Base-by-base conservation (phyloP, 2,113 vertebrate genomes). In the Ictalurus punctatus region DNA sequence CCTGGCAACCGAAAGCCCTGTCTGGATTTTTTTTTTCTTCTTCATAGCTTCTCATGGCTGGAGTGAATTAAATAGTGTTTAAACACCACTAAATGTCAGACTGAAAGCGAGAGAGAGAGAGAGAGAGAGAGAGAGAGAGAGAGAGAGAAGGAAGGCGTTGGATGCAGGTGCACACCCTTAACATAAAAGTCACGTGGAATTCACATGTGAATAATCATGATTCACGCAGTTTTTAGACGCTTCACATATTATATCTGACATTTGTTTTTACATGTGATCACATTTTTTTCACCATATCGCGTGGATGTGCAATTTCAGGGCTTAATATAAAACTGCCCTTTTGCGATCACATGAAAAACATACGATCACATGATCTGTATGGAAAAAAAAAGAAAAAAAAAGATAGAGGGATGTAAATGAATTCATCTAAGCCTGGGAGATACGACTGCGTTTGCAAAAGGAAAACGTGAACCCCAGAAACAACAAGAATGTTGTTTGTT, bases 1-100 rank as follows among this genome's bases (percentile, higher is more conserved):
- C 83, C 93, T 92, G 93, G 92, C 94, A 94, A 93, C 91, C 13
- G 37, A 56, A 92, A 91, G 90, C 87, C 61, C 21, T 63, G 82
- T 84, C 88, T 87, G 85, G 84, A 85, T 92, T 88, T 88, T 82
- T 92, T 92, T 88, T 87, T 58, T 30, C 3, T 19, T 58, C 90
- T 58, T 59, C 30, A 23, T 74, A 73, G 54, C 78, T 40, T 69
- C 44, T 85, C 44, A 52, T 52, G 84, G 58, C 76, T 76, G 19
- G 67, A 74, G 56, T 40, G 56, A 89, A 90, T 86, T 85, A 85
- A 87, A 92, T 69, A 34, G 76, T 89, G 79, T 89, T 92, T 86
- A 93, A 88, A 87, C 90, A 88, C 88, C 61, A 48, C 69, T 81
- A 91, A 91, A 90, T 76, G 81, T 81, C 87, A 89, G 78, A 73